Conservation (phyloP, 2,797 vertebrate genomes). For the Sebastes nivosus region DNA sequence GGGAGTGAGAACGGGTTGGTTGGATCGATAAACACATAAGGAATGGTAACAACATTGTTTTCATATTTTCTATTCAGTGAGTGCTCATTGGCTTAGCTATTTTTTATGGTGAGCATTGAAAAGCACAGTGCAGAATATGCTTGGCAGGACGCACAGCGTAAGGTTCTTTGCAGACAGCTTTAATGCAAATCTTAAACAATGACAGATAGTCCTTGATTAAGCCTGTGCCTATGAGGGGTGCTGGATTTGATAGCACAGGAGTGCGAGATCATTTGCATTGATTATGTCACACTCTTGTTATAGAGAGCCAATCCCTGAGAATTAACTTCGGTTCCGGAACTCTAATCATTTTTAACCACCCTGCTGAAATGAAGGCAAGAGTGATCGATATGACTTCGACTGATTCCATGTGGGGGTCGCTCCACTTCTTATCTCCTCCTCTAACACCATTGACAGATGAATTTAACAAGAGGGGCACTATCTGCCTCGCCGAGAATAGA, state of each 20-base stretch:
- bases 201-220: slow-evolving; percentile 63
- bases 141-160: background rate
- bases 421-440: slow-evolving; percentile 65
- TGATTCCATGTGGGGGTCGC: slow-evolving; percentile 46
- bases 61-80: background rate
- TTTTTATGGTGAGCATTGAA: background rate
- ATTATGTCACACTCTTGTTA: slow-evolving; percentile 73
- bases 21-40: no score
- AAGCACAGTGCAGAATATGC: background rate
- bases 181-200: slow-evolving; percentile 51
- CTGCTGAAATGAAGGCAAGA: slow-evolving; percentile 63
- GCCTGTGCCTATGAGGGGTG: slow-evolving; percentile 23
- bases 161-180: background rate
- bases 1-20: no score
- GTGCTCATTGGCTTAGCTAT: background rate
- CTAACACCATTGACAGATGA: slow-evolving; percentile 66
- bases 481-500: slow-evolving; percentile 57
- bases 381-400: slow-evolving; percentile 72
- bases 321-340: slow-evolving; percentile 72
- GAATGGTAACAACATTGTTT: no score
- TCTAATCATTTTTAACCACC: slow-evolving; percentile 74
- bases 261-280: slow-evolving; percentile 72
- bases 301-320: slow-evolving; percentile 62
- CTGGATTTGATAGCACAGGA: slow-evolving; percentile 41
- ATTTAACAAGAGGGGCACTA: slow-evolving; percentile 65